These are phyloP conservation scores for Raja brachyura DNA, from an alignment of 2,113 vertebrate genomes.

Conservation along the genomic window DNA sequence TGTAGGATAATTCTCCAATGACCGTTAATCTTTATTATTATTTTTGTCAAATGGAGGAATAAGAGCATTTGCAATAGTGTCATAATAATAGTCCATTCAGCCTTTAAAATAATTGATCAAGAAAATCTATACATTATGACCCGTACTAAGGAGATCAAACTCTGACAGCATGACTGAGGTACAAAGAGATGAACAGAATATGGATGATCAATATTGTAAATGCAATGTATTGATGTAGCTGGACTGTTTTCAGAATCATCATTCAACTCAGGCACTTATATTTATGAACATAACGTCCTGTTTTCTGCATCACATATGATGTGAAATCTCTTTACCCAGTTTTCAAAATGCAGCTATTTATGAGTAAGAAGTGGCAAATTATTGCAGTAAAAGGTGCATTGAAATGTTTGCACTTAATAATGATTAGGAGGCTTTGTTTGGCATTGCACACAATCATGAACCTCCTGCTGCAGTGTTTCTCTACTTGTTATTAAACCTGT, in stretches of 20 bases:
- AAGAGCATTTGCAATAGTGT: neutral
- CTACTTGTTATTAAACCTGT: neutral
- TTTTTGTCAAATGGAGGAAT: neutral
- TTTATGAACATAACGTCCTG: neutral
- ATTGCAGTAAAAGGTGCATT: neutral
- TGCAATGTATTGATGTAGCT: neutral
- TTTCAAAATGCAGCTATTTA: neutral
- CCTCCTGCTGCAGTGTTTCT: neutral
- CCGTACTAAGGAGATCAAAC: neutral
- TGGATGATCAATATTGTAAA: neutral
- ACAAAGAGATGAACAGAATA: neutral
- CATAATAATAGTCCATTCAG: neutral
- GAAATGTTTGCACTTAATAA: neutral
- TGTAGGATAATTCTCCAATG: neutral
- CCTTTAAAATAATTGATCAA: slow-evolving; percentile 11
- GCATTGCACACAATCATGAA: neutral
- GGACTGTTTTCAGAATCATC: neutral
- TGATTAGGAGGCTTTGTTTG: neutral
- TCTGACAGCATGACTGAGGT: neutral
- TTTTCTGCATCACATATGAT: neutral
- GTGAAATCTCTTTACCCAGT: neutral
- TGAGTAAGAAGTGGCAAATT: neutral
- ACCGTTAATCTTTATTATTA: neutral
- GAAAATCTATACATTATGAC: neutral
- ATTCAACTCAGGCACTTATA: neutral